These are phyloP conservation scores for Grammomys surdaster DNA, from an alignment of 2,113 vertebrate genomes.

Conservation along the genomic window DNA sequence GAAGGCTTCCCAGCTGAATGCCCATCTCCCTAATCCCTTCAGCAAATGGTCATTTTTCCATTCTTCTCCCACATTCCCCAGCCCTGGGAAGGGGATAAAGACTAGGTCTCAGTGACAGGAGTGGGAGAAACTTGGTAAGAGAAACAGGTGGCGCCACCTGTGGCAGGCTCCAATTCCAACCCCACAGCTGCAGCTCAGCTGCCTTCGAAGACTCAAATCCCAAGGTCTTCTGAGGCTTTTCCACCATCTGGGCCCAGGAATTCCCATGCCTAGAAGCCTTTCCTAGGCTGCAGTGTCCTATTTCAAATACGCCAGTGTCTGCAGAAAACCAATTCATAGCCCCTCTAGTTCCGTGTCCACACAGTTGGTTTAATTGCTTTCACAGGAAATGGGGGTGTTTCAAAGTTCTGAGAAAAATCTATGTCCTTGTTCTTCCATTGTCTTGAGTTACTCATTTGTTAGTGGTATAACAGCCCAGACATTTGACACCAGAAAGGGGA, in stretches of 20 bases:
- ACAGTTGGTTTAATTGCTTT: not conserved
- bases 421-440: accelerated
- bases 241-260: conserved; percentile 70
- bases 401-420: not conserved
- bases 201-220: conserved; percentile 17
- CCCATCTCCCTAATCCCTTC: conserved; percentile 27
- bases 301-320: conserved; percentile 4
- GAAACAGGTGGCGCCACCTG: conserved; percentile 70
- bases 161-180: conserved; percentile 22
- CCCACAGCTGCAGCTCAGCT: conserved; percentile 71
- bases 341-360: not conserved
- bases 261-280: conserved; percentile 45
- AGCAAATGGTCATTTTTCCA: not conserved
- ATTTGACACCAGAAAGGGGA: not conserved
- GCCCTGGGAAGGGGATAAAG: accelerated
- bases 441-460: not conserved
- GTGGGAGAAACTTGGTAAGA: not conserved
- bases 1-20: not conserved
- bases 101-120: accelerated
- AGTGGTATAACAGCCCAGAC: not conserved
- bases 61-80: not conserved
- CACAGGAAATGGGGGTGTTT: not conserved
- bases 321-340: not conserved
- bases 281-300: conserved; percentile 8
- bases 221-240: conserved; percentile 61